Evolutionary conservation across 2,113 vertebrate genomes (phyloP), one percentile per base, ranked within the genome.

Genomic region (Austrofundulus limnaeus): DNA sequence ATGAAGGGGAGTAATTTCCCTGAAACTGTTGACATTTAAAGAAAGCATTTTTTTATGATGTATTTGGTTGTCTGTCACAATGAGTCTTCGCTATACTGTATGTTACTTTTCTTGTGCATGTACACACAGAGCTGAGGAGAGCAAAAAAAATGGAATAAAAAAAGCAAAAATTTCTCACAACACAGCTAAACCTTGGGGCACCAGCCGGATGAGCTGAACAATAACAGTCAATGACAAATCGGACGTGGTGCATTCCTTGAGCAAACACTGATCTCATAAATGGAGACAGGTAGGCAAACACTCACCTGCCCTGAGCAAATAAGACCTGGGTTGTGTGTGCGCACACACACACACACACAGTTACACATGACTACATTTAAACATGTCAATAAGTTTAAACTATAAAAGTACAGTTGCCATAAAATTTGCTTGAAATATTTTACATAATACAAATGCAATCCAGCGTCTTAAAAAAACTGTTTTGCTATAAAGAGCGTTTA

Each of bases 301-400:
- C 82, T 88, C 84, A 89, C 87, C 84, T 89, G 85, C 85, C 87
- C 67, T 85, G 56, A 83, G 86, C 83, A 82, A 85, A 91, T 87
- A 83, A 84, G 38, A 14, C 13, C 25, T 54, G 51, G 60, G 53
- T 34, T 34, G 31, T 34, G 31, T 28, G 28, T 7, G 50, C 73
- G 64, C 57, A 38, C 21, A 43, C 70, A 45, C 37, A 31, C 46
- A 73, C 66, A 66, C 66, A 34, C 15, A 41, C 31, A 21, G 31
- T 23, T 39, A 45, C 49, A 57, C 70, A 50, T 17, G 17, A 23
- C 53, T 71, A 66, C 63, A 73, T 70, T 53, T 46, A 39, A 55
- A 25, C 65, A 51, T 50, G 57, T 82, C 42, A 24, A 79, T 80
- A 57, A 17, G 23, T 63, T 56, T 41, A n/a, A 42, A 57, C 67